phyloP scores from a whole-genome alignment of 2,888 invertebrate genomes.

The Athrips mouffetella region DNA sequence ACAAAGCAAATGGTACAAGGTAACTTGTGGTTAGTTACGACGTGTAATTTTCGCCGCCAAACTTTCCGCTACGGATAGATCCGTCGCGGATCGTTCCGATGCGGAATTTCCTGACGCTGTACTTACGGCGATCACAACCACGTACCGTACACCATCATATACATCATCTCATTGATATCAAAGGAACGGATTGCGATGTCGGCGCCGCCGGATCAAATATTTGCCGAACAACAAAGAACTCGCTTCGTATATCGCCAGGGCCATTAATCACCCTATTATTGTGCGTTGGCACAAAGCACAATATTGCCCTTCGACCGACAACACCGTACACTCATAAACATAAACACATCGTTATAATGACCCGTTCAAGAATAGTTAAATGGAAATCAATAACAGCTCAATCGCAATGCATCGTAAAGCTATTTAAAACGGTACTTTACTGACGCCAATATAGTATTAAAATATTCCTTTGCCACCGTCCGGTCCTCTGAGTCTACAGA shows the following conservation, averaged over 20 bases:
- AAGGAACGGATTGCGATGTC: slow-evolving; percentile 59
- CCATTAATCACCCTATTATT: slow-evolving; percentile 74
- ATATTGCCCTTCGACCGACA: slow-evolving; percentile 65
- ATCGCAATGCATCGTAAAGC: too few species aligned
- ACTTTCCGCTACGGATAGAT: too few species aligned
- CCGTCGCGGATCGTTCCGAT: too few species aligned
- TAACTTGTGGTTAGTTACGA: too few species aligned
- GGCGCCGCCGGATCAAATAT: slow-evolving; percentile 60
- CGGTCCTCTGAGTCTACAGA: background rate
- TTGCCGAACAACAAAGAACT: slow-evolving; percentile 71
- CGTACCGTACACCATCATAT: background rate
- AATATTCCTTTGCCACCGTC: too few species aligned
- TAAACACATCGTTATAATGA: slow-evolving; percentile 67
- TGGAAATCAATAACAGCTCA: slow-evolving; percentile 63
- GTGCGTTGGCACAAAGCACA: slow-evolving; percentile 64
- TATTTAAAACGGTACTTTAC: too few species aligned
- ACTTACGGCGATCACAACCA: background rate
- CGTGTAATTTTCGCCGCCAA: too few species aligned
- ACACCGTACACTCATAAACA: slow-evolving; percentile 45
- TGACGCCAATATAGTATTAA: too few species aligned
- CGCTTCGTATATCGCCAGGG: slow-evolving; percentile 58
- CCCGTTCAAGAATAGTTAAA: slow-evolving; percentile 67
- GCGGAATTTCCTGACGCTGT: too few species aligned
- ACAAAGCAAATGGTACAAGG: too few species aligned
- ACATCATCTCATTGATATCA: slow-evolving; percentile 36